A percentile compares a stretch with the other conserved stretches of the same genome.
These are phyloP conservation scores for Atopsyche davidsoni DNA, from an alignment of 1,140 invertebrate genomes.

Conservation along the genomic window DNA sequence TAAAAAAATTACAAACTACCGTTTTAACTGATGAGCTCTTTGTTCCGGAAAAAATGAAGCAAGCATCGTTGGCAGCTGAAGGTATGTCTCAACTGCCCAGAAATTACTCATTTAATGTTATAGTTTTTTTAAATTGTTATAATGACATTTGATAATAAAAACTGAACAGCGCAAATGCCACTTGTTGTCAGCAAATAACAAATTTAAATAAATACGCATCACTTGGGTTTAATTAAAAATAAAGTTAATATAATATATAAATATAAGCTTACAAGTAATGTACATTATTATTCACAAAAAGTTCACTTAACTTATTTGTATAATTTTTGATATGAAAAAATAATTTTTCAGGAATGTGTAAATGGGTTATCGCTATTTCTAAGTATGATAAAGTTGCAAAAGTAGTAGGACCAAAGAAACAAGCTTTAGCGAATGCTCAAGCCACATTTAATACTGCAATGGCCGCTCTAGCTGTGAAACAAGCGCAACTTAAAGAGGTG, in stretches of 20 bases:
- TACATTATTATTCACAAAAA: no score
- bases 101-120: no score
- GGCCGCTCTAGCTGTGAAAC: slow-evolving; percentile 65
- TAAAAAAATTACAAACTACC: slow-evolving; percentile 77
- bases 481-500: slow-evolving; percentile 63
- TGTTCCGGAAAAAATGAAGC: slow-evolving; percentile 84
- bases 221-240: no score
- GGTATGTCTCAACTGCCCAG: slow-evolving; percentile 39
- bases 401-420: slow-evolving; percentile 79
- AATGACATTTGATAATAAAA: no score
- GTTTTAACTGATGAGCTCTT: slow-evolving; percentile 80
- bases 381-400: slow-evolving; percentile 91
- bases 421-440: slow-evolving; percentile 71
- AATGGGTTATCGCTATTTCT: slow-evolving; percentile 88
- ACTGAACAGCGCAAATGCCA: no score
- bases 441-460: slow-evolving; percentile 63
- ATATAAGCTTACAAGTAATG: no score
- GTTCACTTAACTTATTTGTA: neutral
- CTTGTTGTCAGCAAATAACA: no score
- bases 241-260: no score
- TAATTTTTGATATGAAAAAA: slow-evolving; percentile 2
- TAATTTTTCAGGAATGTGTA: slow-evolving; percentile 60
- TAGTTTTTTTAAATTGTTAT: no score
- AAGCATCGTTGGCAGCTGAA: slow-evolving; percentile 70
- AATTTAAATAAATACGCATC: no score